Evolutionary conservation across 92 coral and sea anemone genomes (phyloP), one percentile per base, ranked within the genome.

Genomic region (Porites rus): DNA sequence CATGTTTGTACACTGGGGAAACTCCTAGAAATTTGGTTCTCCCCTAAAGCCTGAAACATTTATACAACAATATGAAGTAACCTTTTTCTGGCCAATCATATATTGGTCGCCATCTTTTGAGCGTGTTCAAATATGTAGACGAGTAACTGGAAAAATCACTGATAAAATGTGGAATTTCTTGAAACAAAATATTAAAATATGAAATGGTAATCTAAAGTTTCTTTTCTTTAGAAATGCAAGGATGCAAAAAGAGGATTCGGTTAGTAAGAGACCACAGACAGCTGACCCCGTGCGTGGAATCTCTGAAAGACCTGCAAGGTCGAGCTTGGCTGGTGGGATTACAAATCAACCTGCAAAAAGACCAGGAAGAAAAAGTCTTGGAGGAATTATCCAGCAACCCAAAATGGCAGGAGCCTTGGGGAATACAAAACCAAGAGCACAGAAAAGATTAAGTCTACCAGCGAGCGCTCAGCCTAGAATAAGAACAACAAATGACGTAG

Each of bases 401-500:
- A 74, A 18, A 28, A 53, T 74, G 53, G 54, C 12, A 3, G 69
- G 81, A 14, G 20, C 81, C 8, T 16, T 77, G 51, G 81, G 69
- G 28, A 28, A 13, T 77, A 18, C 53, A 63, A 77, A 63, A 25
- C 87, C 87, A 14, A 74, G 80, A 74, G 80, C 72, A 52, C 62
- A 83, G 51, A 83, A 83, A 72, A 65, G 80, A n/a, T 53, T 73
- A 4, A 83, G 87, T 56, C 70, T 83, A 53, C 87, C 87, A 73
- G 80, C 14, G 24, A 83, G 38, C 22, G 80, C 80, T 9, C 87
- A 83, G 64, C 87, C 87, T 10, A 51, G 80, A 65, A 22, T 83
- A 1, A 83, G 12, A 52, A 78, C 24, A 51, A 78, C 25, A 24
- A 50, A 9, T 7, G 80, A 74, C 14, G 65, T 7, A 4, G 1